Evolutionary conservation across 2,888 invertebrate genomes (phyloP).

Genomic region (Andrena bucephala): DNA sequence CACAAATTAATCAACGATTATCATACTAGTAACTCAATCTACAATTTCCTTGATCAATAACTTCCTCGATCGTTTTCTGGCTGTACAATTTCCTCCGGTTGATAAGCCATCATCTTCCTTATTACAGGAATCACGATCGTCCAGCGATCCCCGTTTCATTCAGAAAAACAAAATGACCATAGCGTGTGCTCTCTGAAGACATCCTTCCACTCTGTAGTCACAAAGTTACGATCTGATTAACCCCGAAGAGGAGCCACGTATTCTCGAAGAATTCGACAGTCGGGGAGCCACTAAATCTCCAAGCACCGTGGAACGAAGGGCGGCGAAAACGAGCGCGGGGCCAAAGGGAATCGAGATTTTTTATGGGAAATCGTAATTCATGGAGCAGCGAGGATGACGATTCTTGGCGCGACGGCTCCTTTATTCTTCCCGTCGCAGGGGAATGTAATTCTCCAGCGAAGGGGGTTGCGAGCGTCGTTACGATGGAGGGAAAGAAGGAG

Average conservation of each 20-base stretch:
- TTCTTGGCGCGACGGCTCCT: background rate
- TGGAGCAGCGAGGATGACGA: background rate
- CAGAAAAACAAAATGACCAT: background rate
- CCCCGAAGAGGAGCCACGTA: background rate
- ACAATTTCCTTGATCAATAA: background rate
- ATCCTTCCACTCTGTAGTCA: background rate
- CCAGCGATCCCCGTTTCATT: background rate
- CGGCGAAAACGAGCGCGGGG: background rate
- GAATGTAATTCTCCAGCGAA: constrained; percentile 28
- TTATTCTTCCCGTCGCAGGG: background rate
- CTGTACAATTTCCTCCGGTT: background rate
- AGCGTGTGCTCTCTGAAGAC: background rate
- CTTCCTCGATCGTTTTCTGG: background rate
- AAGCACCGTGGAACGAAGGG: background rate
- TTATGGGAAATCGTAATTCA: constrained; percentile 54
- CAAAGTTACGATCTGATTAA: background rate
- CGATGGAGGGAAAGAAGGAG: background rate
- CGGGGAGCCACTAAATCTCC: background rate
- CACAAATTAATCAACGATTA: constrained; percentile 22
- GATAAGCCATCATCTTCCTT: constrained; percentile 22
- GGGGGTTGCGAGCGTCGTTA: constrained; percentile 18
- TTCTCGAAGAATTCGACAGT: background rate
- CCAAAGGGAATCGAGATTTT: constrained; percentile 12
- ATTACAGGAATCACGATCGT: constrained; percentile 11
- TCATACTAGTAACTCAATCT: background rate